Evolutionary conservation across 2,888 invertebrate species (phyloP).

Genomic region (Dascillus cervinus): DNA sequence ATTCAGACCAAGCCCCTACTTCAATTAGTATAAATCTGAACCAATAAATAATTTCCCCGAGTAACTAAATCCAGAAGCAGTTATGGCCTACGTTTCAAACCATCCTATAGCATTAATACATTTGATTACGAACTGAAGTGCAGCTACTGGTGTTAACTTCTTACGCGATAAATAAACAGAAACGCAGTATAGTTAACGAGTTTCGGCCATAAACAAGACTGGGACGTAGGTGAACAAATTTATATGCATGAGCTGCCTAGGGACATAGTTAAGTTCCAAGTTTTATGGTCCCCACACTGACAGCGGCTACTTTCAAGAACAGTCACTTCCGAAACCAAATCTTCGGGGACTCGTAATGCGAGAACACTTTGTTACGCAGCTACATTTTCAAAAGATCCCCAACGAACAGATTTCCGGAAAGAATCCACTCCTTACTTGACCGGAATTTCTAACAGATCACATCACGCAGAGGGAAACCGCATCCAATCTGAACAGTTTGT

Average conservation of each 20-base stretch:
- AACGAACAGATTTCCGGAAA: too few relatives aligned
- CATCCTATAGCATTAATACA: constrained; percentile 17
- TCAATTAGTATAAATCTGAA: constrained; percentile 9
- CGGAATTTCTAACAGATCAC: too few relatives aligned
- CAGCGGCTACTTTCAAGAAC: constrained; percentile 22
- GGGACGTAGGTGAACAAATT: constrained; percentile 34
- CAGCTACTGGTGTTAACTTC: constrained; percentile 26
- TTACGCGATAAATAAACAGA: constrained; percentile 26
- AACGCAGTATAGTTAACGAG: constrained; percentile 25
- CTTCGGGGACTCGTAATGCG: constrained; percentile 14
- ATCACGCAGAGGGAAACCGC: too few relatives aligned
- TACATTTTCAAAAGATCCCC: too few relatives aligned
- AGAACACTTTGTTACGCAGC: too few relatives aligned
- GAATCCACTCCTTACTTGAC: too few relatives aligned
- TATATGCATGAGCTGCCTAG: constrained; percentile 37
- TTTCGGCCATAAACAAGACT: constrained; percentile 27
- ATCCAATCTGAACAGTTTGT: too few relatives aligned
- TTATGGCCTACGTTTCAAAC: constrained; percentile 6
- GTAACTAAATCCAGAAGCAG: constrained; percentile 11
- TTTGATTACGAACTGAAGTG: constrained; percentile 15
- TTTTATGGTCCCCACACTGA: constrained; percentile 17
- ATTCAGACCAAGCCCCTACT: constrained; percentile 7
- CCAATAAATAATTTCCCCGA: too few relatives aligned
- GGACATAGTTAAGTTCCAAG: constrained; percentile 30
- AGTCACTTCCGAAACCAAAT: constrained; percentile 26